These are phyloP conservation scores for Pegea sp. DNA, from an alignment of 23 tunicate genomes.

Conservation along the genomic window DNA sequence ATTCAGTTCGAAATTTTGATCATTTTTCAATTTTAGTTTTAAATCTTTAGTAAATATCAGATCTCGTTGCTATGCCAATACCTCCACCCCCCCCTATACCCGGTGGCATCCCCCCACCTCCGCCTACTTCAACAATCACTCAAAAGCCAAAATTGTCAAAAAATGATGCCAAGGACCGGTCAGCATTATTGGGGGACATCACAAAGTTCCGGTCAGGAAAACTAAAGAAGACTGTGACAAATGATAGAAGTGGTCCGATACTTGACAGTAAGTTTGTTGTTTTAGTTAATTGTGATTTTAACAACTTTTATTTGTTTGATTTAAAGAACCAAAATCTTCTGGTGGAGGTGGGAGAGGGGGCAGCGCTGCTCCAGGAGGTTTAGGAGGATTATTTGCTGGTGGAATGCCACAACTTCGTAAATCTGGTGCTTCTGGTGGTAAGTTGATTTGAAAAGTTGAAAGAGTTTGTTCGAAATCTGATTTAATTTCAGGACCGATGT, in stretches of 20 bases:
- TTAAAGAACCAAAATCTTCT: conserved; percentile 6
- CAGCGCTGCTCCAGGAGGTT: conserved; percentile 74
- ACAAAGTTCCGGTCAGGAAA: conserved; percentile 36
- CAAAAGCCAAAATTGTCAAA: conserved; percentile 36
- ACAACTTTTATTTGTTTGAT: neutral
- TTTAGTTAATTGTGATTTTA: neutral
- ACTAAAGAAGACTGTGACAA: conserved; percentile 54
- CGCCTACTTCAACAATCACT: conserved; percentile 14
- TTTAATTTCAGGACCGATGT: conserved; percentile 12
- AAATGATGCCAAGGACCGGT: conserved; percentile 27
- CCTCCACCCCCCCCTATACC: conserved; percentile 70
- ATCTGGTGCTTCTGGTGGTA: conserved; percentile 3
- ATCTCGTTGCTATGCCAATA: neutral
- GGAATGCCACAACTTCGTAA: conserved; percentile 65
- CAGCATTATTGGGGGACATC: conserved; percentile 56
- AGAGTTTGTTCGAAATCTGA: neutral
- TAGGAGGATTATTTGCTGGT: conserved; percentile 89
- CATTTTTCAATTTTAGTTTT: too few relatives aligned
- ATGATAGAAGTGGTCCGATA: conserved; percentile 57
- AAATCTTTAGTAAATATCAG: too few relatives aligned
- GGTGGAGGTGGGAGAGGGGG: conserved; percentile 70
- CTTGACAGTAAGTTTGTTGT: conserved; percentile 15
- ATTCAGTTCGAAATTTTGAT: too few relatives aligned
- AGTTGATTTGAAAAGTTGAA: too few relatives aligned
- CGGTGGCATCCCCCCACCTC: conserved; percentile 39